Conservation (phyloP, 2,888 invertebrate genomes). For the Athalia circularis region DNA sequence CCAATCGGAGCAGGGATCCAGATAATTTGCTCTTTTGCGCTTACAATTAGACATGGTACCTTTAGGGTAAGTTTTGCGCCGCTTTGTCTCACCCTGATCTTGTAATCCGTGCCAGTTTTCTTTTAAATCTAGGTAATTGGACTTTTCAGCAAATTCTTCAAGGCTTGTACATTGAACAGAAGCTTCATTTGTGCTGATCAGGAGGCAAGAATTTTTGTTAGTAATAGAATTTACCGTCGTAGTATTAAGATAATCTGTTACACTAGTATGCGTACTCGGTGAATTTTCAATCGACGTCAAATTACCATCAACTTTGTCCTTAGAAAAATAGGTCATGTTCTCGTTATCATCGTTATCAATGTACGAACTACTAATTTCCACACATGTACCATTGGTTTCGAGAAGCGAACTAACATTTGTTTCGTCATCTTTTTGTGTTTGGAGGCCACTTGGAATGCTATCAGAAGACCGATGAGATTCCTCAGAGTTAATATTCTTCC, state of each 20-base stretch:
- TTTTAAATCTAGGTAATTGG: background rate
- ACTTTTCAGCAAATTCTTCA: background rate
- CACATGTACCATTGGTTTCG: background rate
- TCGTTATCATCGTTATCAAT: background rate
- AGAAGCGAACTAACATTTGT: background rate
- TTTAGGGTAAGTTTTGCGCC: background rate
- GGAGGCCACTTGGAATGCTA: too few relatives aligned
- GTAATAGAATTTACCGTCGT: background rate
- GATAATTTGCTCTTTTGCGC: constrained; percentile 5
- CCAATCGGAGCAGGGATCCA: constrained; percentile 5
- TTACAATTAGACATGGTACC: too few relatives aligned
- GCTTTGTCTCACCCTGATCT: constrained; percentile 3
- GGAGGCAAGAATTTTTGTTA: background rate
- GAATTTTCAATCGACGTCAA: constrained; percentile 9
- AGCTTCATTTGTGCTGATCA: background rate
- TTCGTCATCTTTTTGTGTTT: too few relatives aligned
- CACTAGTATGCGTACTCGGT: background rate
- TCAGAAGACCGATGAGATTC: too few relatives aligned
- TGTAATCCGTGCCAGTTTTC: constrained; percentile 9
- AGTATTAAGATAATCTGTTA: background rate
- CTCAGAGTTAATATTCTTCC: too few relatives aligned
- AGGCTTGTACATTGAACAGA: background rate
- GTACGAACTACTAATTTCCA: background rate
- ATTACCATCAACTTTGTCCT: background rate
- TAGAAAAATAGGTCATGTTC: background rate